A percentile compares a stretch with the other conserved stretches of the same genome.
Conservation (phyloP, 2,888 invertebrate species). For the Noctua comes region DNA sequence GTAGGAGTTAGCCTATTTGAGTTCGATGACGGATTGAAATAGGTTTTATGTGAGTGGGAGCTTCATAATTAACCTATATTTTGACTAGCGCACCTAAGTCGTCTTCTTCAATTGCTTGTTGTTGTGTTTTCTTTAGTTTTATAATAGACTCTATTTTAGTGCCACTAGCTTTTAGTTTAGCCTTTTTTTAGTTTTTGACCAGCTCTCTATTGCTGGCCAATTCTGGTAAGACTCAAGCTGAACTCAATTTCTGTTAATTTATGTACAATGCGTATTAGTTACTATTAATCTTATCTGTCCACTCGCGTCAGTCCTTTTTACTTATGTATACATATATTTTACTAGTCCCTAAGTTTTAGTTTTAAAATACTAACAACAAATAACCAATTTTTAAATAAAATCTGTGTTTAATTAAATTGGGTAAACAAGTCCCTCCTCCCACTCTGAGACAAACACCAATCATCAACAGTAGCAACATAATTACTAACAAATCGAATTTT, state of each 20-base stretch:
- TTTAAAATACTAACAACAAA: background rate
- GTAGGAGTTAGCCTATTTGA: slow-evolving; percentile 21
- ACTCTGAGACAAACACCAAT: slow-evolving; percentile 8
- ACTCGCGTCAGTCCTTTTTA: no score
- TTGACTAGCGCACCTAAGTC: background rate
- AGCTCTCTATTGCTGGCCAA: background rate
- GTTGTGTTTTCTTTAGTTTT: background rate
- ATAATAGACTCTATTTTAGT: background rate
- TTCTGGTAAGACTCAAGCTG: background rate
- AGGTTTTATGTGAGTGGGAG: slow-evolving; percentile 2
- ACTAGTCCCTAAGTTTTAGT: no score
- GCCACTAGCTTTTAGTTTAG: background rate
- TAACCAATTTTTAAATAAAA: background rate
- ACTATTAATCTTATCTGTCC: background rate
- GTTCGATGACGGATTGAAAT: slow-evolving; percentile 15
- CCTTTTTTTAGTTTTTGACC: background rate
- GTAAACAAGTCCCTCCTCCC: background rate
- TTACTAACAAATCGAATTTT: slow-evolving; percentile 61
- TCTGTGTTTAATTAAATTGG: background rate
- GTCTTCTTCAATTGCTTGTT: background rate
- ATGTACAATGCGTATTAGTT: background rate
- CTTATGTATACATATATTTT: background rate
- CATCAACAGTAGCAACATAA: slow-evolving; percentile 49
- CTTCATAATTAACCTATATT: slow-evolving; percentile 14
- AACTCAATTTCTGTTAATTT: background rate